Evolutionary conservation across 2,113 vertebrate species (phyloP).

Genomic region (Syngnathus typhle): DNA sequence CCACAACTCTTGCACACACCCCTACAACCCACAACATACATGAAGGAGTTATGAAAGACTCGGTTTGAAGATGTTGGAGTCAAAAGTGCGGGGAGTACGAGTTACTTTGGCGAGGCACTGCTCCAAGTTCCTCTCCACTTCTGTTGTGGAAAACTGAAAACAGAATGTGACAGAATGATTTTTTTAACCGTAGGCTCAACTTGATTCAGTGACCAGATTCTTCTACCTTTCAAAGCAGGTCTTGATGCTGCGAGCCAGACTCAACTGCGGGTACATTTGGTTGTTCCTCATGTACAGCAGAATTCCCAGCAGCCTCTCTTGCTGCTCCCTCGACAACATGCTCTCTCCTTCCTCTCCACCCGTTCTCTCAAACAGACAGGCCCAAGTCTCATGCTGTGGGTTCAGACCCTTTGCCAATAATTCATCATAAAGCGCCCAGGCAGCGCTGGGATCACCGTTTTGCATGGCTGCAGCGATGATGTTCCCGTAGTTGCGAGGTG

Average conservation of each 20-base stretch:
- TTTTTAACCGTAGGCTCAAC: neutral
- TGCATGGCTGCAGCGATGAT: conserved; percentile 76
- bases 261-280: conserved; percentile 80
- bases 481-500: conserved; percentile 74
- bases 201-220: neutral
- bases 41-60: no score
- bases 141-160: conserved; percentile 74
- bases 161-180: neutral
- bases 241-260: conserved; percentile 77
- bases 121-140: conserved; percentile 81
- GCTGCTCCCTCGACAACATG: conserved; percentile 39
- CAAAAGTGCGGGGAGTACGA: neutral
- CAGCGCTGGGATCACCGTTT: conserved; percentile 67
- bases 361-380: conserved; percentile 72
- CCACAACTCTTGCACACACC: conserved; percentile 79
- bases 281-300: conserved; percentile 82
- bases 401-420: conserved; percentile 66
- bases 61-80: neutral
- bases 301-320: conserved; percentile 72
- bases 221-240: conserved; percentile 91
- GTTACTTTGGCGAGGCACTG: conserved; percentile 74
- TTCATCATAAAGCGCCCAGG: conserved; percentile 79
- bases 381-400: conserved; percentile 75
- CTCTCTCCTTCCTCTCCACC: neutral
- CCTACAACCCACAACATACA: conserved; percentile 55